Percentiles rank a stretch among this genome's conserved stretches.
These are phyloP conservation scores for Rhopilema esculentum DNA, from an alignment of 30 jellyfish, hydroid and myxozoan species.

Conservation along the genomic window DNA sequence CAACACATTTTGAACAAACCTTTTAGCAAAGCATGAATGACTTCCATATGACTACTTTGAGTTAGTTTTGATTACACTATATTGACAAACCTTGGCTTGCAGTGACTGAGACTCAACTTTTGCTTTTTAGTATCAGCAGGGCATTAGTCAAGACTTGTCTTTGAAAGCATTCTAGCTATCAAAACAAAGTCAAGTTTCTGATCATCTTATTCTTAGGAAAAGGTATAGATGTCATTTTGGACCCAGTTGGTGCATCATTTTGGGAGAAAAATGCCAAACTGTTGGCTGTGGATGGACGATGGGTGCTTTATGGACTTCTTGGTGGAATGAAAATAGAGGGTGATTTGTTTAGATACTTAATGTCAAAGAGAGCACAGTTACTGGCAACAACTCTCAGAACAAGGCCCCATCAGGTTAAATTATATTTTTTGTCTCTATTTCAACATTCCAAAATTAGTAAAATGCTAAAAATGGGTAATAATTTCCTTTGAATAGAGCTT, in stretches of 20 bases:
- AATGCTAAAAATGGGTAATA: no score
- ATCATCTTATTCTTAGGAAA: conserved; percentile 42
- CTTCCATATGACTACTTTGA: no score
- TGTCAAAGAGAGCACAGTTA: conserved; percentile 85
- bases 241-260: conserved; percentile 93
- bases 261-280: conserved; percentile 79
- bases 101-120: no score
- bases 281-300: conserved; percentile 90
- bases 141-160: no score
- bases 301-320: conserved; percentile 97
- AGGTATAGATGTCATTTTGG: conserved; percentile 89
- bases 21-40: no score
- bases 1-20: no score
- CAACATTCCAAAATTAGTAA: not conserved
- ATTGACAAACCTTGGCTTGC: no score
- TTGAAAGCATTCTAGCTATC: no score
- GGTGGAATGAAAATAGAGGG: conserved; percentile 91
- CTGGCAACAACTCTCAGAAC: conserved; percentile 87
- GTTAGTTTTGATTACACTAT: no score
- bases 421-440: not conserved
- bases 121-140: no score
- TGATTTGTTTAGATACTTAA: conserved; percentile 60
- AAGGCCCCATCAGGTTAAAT: conserved; percentile 79
- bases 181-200: not conserved
- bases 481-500: no score